A percentile compares a stretch with the other conserved stretches of the same genome.
These are phyloP conservation scores for Aphidius colemani DNA, from an alignment of 2,888 invertebrate genomes.

Conservation along the genomic window DNA sequence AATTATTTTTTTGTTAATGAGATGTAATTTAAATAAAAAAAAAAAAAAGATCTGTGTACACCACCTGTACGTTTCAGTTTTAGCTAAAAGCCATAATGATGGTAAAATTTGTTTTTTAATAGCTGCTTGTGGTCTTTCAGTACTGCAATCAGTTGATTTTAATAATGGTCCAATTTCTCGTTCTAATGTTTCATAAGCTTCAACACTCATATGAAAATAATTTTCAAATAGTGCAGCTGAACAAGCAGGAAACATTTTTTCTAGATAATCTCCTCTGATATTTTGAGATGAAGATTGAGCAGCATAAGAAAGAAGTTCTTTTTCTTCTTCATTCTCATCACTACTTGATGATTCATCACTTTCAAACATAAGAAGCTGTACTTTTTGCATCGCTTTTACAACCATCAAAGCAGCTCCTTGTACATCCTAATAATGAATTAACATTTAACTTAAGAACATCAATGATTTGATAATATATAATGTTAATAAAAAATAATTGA, in stretches of 20 bases:
- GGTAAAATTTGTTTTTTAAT: constrained; percentile 29
- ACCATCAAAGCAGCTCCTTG: too few relatives aligned
- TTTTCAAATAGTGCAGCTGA: constrained; percentile 10
- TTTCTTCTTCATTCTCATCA: constrained; percentile 7
- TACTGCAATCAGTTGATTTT: background rate
- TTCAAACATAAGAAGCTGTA: too few relatives aligned
- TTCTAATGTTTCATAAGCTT: constrained; percentile 9
- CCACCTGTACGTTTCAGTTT: constrained; percentile 35
- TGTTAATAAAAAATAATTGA: too few relatives aligned
- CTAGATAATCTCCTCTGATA: background rate
- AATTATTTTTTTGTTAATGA: too few relatives aligned
- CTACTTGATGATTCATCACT: background rate
- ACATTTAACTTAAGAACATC: too few relatives aligned
- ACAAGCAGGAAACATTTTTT: constrained; percentile 8
- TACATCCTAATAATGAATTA: too few relatives aligned
- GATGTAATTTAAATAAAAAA: too few relatives aligned
- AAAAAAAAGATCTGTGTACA: background rate
- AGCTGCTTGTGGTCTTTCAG: constrained; percentile 19
- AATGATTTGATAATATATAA: too few relatives aligned
- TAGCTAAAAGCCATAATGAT: constrained; percentile 35
- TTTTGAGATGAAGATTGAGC: background rate
- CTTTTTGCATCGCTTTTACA: too few relatives aligned
- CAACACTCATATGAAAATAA: constrained; percentile 12
- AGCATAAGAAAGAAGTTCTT: background rate
- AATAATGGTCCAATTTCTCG: constrained; percentile 1